Evolutionary conservation across 2,888 invertebrate genomes (phyloP).

Genomic region (Idaea straminata): DNA sequence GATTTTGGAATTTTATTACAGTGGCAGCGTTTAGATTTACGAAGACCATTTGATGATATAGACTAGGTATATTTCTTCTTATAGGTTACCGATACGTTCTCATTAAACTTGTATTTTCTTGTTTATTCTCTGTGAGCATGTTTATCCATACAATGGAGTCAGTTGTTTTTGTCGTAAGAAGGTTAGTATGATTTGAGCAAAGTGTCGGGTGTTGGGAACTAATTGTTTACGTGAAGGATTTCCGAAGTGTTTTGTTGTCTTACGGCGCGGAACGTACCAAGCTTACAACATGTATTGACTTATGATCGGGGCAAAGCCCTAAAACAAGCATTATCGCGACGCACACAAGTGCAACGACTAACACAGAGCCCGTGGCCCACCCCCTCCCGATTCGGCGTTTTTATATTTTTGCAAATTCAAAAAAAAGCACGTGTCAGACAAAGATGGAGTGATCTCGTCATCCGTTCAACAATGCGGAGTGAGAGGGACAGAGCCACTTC

Average conservation of each 20-base stretch:
- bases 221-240: slow-evolving; percentile 34
- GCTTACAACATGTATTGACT: slow-evolving; percentile 64
- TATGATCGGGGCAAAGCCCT: slow-evolving; percentile 76
- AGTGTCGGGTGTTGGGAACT: slow-evolving; percentile 9
- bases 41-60: too few species aligned
- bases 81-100: too few species aligned
- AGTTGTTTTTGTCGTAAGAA: background rate
- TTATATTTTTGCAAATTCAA: slow-evolving; percentile 78
- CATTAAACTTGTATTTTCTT: too few species aligned
- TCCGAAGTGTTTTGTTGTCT: slow-evolving; percentile 31
- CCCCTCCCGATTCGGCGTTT: slow-evolving; percentile 72
- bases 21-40: too few species aligned
- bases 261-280: slow-evolving; percentile 34
- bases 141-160: background rate
- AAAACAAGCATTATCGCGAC: slow-evolving; percentile 72
- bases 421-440: slow-evolving; percentile 76
- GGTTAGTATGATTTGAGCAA: background rate
- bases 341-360: slow-evolving; percentile 67
- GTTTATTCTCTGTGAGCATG: too few species aligned
- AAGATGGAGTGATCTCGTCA: slow-evolving; percentile 78
- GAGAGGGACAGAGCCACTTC: slow-evolving; percentile 69
- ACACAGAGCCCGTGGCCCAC: slow-evolving; percentile 52
- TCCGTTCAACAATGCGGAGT: slow-evolving; percentile 66
- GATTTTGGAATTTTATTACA: too few species aligned
- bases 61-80: too few species aligned